These are phyloP conservation scores for Epizoanthus illoricatus DNA, from an alignment of 92 coral and sea anemone species.

Conservation along the genomic window DNA sequence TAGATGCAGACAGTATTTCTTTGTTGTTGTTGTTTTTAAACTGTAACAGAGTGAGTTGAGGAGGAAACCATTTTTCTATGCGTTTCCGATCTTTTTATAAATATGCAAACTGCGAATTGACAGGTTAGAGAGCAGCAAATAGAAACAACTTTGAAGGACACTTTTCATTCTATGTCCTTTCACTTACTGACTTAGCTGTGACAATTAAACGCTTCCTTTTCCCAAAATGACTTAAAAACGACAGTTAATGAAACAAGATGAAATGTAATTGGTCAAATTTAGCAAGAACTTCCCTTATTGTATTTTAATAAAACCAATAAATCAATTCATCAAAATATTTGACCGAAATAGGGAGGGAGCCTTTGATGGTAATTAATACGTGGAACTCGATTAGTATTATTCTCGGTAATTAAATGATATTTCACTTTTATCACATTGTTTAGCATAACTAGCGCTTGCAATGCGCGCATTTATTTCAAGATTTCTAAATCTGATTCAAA, in stretches of 20 bases:
- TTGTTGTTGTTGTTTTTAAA: constrained; percentile 19
- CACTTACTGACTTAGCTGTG: constrained; percentile 10
- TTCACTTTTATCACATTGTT: constrained; percentile 9
- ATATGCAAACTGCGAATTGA: constrained; percentile 9
- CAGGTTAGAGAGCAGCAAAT: constrained; percentile 6
- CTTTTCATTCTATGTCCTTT: background rate
- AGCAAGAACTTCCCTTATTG: constrained; percentile 18
- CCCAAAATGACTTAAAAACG: constrained; percentile 21
- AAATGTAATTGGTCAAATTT: constrained; percentile 35
- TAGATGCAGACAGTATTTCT: background rate
- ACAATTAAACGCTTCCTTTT: constrained; percentile 32
- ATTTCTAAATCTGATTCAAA: too few relatives aligned
- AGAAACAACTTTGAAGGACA: constrained; percentile 1
- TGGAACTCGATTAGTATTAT: constrained; percentile 19
- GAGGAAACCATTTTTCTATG: constrained; percentile 38
- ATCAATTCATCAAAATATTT: constrained; percentile 9
- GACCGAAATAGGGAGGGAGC: background rate
- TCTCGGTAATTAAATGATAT: background rate
- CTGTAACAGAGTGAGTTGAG: constrained; percentile 5
- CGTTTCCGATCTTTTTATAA: constrained; percentile 31
- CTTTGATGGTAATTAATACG: background rate
- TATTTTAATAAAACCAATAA: constrained; percentile 27
- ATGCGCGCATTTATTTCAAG: too few relatives aligned
- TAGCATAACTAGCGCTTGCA: background rate
- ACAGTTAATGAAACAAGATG: constrained; percentile 29